A percentile compares a stretch with the other conserved stretches of the same genome.
These are phyloP conservation scores for Lepidochrysops patricia DNA, from an alignment of 2,888 invertebrate genomes.

Conservation along the genomic window DNA sequence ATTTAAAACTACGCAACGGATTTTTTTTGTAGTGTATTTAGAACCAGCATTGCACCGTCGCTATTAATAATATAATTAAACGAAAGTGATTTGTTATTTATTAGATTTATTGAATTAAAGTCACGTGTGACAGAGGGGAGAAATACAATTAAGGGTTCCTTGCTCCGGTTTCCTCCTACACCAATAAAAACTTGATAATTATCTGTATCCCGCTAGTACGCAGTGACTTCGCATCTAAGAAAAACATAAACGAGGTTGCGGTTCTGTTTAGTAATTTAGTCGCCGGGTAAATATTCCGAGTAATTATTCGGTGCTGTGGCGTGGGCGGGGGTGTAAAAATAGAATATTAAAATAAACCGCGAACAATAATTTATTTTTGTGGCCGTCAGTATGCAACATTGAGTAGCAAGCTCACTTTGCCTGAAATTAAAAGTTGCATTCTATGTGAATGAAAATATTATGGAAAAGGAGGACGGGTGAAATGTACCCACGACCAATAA, in stretches of 20 bases:
- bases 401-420: not conserved
- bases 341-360: constrained; percentile 1
- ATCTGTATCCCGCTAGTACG: no score
- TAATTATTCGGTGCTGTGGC: not conserved
- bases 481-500: no score
- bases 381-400: not conserved
- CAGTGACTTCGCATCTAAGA: not conserved
- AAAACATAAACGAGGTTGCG: not conserved
- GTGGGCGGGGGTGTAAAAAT: not conserved
- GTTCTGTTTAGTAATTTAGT: not conserved
- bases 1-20: no score
- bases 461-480: not conserved
- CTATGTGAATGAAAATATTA: not conserved
- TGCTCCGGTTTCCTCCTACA: no score
- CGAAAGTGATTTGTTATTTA: no score
- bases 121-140: no score
- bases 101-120: no score
- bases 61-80: no score
- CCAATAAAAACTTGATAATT: no score
- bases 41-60: no score
- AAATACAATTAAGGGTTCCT: no score
- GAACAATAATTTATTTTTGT: not conserved
- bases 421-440: not conserved
- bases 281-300: not conserved
- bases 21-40: no score